Conservation (phyloP, 2,888 invertebrate species). For the Gortyna flavago region DNA sequence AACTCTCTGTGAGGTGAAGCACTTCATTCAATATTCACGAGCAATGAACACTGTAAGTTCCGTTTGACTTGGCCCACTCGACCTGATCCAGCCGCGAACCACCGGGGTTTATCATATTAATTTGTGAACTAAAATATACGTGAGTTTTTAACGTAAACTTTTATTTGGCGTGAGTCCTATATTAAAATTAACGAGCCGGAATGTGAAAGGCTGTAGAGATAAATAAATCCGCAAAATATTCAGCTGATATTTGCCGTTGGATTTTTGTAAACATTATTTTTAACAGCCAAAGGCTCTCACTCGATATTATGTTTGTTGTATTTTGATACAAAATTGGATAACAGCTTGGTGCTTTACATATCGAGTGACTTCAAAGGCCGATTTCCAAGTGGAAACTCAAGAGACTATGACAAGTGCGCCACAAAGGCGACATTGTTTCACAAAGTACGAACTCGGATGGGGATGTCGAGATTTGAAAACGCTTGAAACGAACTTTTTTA, state of each 20-base stretch:
- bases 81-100: constrained; percentile 68
- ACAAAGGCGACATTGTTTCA: constrained; percentile 60
- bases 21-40: constrained; percentile 77
- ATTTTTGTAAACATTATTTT: constrained; percentile 45
- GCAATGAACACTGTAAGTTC: constrained; percentile 72
- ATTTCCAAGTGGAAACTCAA: constrained; percentile 47
- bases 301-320: constrained; percentile 58
- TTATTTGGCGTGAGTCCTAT: constrained; percentile 41
- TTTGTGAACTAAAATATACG: constrained; percentile 55
- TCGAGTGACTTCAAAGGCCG: constrained; percentile 69
- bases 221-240: constrained; percentile 34
- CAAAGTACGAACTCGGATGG: constrained; percentile 34
- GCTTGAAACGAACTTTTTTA: constrained; percentile 2
- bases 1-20: constrained; percentile 63
- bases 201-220: constrained; percentile 43
- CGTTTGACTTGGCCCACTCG: constrained; percentile 70
- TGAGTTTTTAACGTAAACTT: constrained; percentile 44
- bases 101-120: constrained; percentile 64
- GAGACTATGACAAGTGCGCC: constrained; percentile 42
- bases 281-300: constrained; percentile 35
- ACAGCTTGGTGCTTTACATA: constrained; percentile 69
- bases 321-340: constrained; percentile 67
- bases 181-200: constrained; percentile 51
- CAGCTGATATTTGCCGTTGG: constrained; percentile 7
- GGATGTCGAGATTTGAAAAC: constrained; percentile 19